Conservation (phyloP, 2,113 vertebrate genomes). For the Peromyscus californicus region DNA sequence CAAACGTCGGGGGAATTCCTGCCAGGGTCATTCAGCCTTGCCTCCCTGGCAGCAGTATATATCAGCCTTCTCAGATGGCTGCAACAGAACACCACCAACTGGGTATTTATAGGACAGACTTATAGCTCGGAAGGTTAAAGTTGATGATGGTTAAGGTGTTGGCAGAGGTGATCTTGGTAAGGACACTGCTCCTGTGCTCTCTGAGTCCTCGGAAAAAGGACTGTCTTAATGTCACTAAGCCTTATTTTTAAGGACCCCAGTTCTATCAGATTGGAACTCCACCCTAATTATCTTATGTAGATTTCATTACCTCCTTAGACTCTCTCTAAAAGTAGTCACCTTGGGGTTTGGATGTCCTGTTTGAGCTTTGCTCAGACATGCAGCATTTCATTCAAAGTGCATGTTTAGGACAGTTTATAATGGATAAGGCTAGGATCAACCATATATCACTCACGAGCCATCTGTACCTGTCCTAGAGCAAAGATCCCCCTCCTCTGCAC, state of each 20-base stretch:
- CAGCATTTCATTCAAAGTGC: background rate
- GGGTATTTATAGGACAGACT: background rate
- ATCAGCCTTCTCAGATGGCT: background rate
- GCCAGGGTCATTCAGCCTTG: background rate
- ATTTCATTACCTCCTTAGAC: background rate
- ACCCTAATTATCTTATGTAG: background rate
- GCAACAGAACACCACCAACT: background rate
- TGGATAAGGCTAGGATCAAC: background rate
- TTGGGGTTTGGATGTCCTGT: background rate
- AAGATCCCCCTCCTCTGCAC: background rate
- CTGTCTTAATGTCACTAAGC: background rate
- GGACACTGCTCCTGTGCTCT: background rate
- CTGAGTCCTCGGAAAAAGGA: accelerated
- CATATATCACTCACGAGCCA: background rate
- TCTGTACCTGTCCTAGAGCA: background rate
- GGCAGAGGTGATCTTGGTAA: background rate
- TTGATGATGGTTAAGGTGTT: background rate
- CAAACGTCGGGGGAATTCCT: background rate
- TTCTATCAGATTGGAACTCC: background rate
- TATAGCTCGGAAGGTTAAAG: background rate
- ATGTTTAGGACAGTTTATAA: background rate
- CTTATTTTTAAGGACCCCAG: background rate
- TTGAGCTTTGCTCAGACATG: background rate
- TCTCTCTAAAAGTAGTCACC: background rate
- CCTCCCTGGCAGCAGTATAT: background rate